Percentiles rank a stretch among this genome's conserved stretches.
Conservation (phyloP, 2,113 vertebrate species). For the Cryptoleucopteryx plumbea region DNA sequence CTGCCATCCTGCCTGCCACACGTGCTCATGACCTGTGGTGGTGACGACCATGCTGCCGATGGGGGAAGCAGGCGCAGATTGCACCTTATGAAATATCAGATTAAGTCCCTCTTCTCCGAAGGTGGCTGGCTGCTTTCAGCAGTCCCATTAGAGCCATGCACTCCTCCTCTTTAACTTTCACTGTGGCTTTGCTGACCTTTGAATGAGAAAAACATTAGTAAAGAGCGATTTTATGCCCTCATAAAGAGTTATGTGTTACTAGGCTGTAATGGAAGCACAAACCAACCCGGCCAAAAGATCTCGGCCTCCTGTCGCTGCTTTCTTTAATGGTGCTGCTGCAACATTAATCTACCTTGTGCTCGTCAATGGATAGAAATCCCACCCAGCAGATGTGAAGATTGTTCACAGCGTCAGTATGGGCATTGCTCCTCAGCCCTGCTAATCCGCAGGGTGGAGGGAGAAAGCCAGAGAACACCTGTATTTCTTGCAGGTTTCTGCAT, state of each 20-base stretch:
- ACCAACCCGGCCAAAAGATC: not conserved
- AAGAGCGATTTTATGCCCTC: not conserved
- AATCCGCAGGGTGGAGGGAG: not conserved
- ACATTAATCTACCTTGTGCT: not conserved
- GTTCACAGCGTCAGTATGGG: not conserved
- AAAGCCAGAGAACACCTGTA: constrained; percentile 15
- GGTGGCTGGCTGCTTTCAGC: not conserved
- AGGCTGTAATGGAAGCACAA: not conserved
- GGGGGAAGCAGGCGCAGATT: not conserved
- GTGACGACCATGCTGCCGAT: accelerated
- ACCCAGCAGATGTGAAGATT: not conserved
- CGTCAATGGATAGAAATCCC: not conserved
- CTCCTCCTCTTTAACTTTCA: not conserved
- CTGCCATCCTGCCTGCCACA: not conserved
- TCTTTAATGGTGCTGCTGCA: not conserved
- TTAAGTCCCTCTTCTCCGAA: not conserved
- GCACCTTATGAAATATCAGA: not conserved
- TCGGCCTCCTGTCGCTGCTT: not conserved
- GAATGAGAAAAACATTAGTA: constrained; percentile 17
- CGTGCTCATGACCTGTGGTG: accelerated
- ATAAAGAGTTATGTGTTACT: not conserved
- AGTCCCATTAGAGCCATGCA: not conserved
- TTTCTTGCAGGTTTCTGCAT: constrained; percentile 14
- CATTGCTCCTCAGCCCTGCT: not conserved
- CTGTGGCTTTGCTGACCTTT: constrained; percentile 11